phyloP scores from a whole-genome alignment of 2,113 vertebrate genomes.

The Hemibagrus wyckioides region DNA sequence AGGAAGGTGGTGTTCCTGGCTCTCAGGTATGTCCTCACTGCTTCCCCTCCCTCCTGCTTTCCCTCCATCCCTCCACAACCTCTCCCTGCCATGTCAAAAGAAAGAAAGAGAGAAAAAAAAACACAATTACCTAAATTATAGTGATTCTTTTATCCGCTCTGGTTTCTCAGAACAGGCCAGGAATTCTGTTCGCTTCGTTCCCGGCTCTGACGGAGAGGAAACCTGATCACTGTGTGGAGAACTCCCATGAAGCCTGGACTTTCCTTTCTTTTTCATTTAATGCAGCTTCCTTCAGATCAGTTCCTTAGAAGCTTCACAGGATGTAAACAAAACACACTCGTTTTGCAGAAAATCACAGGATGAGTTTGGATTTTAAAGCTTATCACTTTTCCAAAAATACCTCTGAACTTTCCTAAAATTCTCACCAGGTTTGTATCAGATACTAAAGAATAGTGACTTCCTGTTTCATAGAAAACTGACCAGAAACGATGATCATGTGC shows the following conservation, averaged over 20 bases:
- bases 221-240: slow-evolving; percentile 51
- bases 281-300: background rate
- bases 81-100: slow-evolving; percentile 36
- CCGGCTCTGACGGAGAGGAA: slow-evolving; percentile 51
- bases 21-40: slow-evolving; percentile 64
- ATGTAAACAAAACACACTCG: background rate
- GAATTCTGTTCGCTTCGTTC: slow-evolving; percentile 51
- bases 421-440: background rate
- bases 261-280: background rate
- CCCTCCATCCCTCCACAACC: slow-evolving; percentile 16
- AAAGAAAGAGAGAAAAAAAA: slow-evolving; percentile 27
- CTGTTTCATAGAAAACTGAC: background rate
- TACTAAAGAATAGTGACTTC: background rate
- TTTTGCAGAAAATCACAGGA: background rate
- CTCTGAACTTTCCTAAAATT: background rate
- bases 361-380: background rate
- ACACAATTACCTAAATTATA: slow-evolving; percentile 61
- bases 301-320: no score
- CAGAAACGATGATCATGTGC: background rate
- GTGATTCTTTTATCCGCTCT: slow-evolving; percentile 47
- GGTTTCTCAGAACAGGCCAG: slow-evolving; percentile 33
- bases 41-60: slow-evolving; percentile 34
- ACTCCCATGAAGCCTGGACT: slow-evolving; percentile 48
- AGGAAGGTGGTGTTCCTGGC: slow-evolving; percentile 69
- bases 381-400: background rate